A percentile compares a stretch with the other conserved stretches of the same genome.
phyloP scores from a whole-genome alignment of 2,888 invertebrate species.

The Acleris sparsana region DNA sequence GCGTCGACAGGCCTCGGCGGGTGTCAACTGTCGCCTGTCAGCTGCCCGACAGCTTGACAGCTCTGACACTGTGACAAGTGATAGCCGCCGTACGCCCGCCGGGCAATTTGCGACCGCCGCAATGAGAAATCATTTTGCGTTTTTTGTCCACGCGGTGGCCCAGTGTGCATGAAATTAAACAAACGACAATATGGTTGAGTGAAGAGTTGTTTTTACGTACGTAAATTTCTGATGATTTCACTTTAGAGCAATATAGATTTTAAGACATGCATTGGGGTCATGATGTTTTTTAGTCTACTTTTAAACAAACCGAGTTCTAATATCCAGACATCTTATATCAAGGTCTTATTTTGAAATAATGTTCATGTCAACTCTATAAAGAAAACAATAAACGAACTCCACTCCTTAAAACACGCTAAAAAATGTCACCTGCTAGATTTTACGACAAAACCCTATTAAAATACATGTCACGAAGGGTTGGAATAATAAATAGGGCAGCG shows the following conservation, averaged over 20 bases:
- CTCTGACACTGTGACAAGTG: slow-evolving; percentile 59
- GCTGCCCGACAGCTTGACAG: slow-evolving; percentile 61
- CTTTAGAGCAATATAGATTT: too few species aligned
- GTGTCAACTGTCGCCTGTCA: slow-evolving; percentile 54
- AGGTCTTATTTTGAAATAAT: too few species aligned
- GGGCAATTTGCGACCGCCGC: slow-evolving; percentile 70
- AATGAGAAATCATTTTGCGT: slow-evolving; percentile 57
- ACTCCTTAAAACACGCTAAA: neutral
- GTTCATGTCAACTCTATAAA: too few species aligned
- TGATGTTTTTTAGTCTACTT: too few species aligned
- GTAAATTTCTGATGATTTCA: too few species aligned
- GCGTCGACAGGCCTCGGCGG: slow-evolving; percentile 56
- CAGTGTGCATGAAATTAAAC: slow-evolving; percentile 38
- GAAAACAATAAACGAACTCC: too few species aligned
- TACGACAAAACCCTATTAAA: slow-evolving; percentile 32
- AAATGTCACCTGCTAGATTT: slow-evolving; percentile 21
- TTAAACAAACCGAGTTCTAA: too few species aligned
- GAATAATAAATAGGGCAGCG: slow-evolving; percentile 34
- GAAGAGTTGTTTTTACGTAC: slow-evolving; percentile 2
- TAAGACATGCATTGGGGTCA: too few species aligned
- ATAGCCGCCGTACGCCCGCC: slow-evolving; percentile 69
- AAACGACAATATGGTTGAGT: slow-evolving; percentile 9
- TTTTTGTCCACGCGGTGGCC: slow-evolving; percentile 43
- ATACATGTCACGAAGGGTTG: slow-evolving; percentile 30
- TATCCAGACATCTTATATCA: too few species aligned